phyloP scores from a whole-genome alignment of 2,113 vertebrate genomes.

The Daboia siamensis region DNA sequence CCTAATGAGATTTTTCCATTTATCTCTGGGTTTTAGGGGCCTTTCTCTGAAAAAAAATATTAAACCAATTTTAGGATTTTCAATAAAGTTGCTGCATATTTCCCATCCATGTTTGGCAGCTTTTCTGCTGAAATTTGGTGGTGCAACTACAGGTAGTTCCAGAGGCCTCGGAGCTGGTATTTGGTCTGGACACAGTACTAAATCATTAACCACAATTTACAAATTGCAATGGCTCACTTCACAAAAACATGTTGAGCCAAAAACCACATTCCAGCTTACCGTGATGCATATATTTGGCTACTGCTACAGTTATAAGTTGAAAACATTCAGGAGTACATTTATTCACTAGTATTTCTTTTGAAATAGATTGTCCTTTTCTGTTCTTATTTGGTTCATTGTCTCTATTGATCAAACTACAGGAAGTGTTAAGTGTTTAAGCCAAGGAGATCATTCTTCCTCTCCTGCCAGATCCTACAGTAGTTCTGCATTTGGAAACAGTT shows the following conservation, averaged over 20 bases:
- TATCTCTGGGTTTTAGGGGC: background rate
- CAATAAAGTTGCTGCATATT: background rate
- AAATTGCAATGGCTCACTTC: background rate
- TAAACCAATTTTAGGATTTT: background rate
- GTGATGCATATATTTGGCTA: background rate
- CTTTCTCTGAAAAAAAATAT: background rate
- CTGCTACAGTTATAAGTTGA: background rate
- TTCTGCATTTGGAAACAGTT: slow-evolving; percentile 41
- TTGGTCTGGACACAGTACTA: background rate
- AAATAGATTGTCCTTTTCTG: background rate
- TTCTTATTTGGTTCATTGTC: slow-evolving; percentile 43
- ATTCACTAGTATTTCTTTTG: background rate
- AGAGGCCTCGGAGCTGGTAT: background rate
- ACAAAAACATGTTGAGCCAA: background rate
- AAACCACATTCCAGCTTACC: background rate
- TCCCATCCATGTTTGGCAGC: background rate
- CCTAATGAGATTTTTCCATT: no score
- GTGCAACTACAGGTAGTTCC: background rate
- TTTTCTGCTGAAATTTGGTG: background rate
- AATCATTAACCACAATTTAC: background rate
- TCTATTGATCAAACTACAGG: slow-evolving; percentile 52
- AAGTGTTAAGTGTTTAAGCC: slow-evolving; percentile 60
- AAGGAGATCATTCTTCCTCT: slow-evolving; percentile 61
- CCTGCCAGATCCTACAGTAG: slow-evolving; percentile 56
- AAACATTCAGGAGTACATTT: background rate